Base-by-base conservation (phyloP, 1,140 invertebrate species). In the Lucilia cuprina region DNA sequence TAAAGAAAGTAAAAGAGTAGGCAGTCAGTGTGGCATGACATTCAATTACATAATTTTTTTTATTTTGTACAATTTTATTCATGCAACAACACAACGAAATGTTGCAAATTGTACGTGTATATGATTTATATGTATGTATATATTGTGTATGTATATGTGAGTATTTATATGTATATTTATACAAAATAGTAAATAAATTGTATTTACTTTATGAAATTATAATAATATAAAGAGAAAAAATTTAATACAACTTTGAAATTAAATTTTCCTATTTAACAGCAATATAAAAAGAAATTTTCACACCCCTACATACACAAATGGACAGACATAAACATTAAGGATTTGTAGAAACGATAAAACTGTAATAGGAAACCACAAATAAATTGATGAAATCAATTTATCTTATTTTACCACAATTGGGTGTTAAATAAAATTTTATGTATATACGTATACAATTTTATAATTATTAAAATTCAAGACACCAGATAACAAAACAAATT, bases 21-120 rank as follows among this genome's bases (percentile, higher is more conserved):
- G 77, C 77, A 80, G 77, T 80, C 77, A 80, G 41, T 80, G 77
- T 50, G 77, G 77, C 77, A 80, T 80, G 77, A 80, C 77, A 80
- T 80, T 80, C 77, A 80, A 80, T 80, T 80, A 80, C 19, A 49
- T 17, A 19, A 1, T 19, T 80, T 19, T 21, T 70, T 70, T 70
- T 21, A 21, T 70, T 2, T 70, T 70, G 12, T n/a, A 70, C 65
- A 70, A 70, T 70, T 25, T 70, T 70, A 70, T 70, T n/a, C 65
- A 25, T 21, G 8, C 60, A 70, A 21, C n/a, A 70, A 25, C 21
- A 70, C 5, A 21, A 70, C 10, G 7, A 8, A 70, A n/a, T 70
- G 65, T 70, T 70, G 19, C n/a, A 70, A n/a, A 60, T 17, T 60
- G 55, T 60, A 60, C 55, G n/a, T n/a, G 55, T 60, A n/a, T 2